These are phyloP conservation scores for Neocrepidodera transversa DNA, from an alignment of 2,888 invertebrate genomes.

Conservation along the genomic window DNA sequence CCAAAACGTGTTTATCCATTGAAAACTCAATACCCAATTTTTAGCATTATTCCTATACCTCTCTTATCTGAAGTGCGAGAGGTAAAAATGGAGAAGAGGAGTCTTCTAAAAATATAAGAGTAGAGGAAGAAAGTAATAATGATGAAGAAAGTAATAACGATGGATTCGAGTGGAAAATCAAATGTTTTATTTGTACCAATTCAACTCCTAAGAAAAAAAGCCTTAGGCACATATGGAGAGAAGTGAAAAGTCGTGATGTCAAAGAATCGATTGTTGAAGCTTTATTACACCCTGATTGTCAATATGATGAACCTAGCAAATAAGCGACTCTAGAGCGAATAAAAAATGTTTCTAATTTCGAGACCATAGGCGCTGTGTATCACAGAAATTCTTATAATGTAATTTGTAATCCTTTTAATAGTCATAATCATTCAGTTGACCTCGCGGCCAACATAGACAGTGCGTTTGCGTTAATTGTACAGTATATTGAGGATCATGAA, in stretches of 20 bases:
- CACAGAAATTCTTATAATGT: background rate
- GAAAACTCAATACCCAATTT: too few species aligned
- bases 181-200: slow-evolving; percentile 9
- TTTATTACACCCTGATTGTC: slow-evolving; percentile 12
- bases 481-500: slow-evolving; percentile 4
- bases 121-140: slow-evolving; percentile 7
- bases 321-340: slow-evolving; percentile 4
- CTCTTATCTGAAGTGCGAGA: too few species aligned
- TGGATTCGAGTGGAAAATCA: slow-evolving; percentile 7
- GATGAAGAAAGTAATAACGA: slow-evolving; percentile 6
- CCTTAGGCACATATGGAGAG: background rate
- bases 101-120: background rate
- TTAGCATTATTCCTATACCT: too few species aligned
- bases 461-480: slow-evolving; percentile 1
- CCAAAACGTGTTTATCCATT: too few species aligned
- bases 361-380: slow-evolving; percentile 6
- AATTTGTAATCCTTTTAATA: background rate
- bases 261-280: slow-evolving; percentile 9
- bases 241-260: slow-evolving; percentile 9
- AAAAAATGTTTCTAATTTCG: slow-evolving; percentile 1
- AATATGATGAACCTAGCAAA: slow-evolving; percentile 9
- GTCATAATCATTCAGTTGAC: background rate
- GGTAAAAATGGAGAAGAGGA: background rate
- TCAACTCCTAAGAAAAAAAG: background rate
- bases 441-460: background rate